Conservation (phyloP, 2,113 vertebrate genomes). For the Lampris megalopsis region DNA sequence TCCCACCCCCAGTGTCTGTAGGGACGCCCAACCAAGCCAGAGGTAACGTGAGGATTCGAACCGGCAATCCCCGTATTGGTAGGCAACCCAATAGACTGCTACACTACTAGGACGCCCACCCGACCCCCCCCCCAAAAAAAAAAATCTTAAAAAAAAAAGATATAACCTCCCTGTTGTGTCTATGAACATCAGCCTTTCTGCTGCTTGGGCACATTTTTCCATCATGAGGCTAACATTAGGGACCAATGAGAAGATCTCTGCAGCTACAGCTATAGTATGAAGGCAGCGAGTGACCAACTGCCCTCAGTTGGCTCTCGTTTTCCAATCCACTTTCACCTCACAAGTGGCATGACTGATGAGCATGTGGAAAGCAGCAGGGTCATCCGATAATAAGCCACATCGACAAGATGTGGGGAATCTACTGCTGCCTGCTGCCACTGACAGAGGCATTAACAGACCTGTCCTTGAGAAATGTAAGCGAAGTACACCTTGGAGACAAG, state of each 20-base stretch:
- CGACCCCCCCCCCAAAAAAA: too few relatives aligned
- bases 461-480: constrained; percentile 10
- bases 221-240: neutral
- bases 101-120: too few relatives aligned
- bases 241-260: neutral
- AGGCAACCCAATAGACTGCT: too few relatives aligned
- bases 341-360: constrained; percentile 13
- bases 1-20: too few relatives aligned
- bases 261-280: too few relatives aligned
- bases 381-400: constrained; percentile 23
- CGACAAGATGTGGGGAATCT: constrained; percentile 46
- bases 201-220: too few relatives aligned
- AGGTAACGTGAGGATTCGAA: too few relatives aligned
- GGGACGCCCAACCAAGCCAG: too few relatives aligned
- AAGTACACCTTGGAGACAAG: neutral
- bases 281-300: neutral
- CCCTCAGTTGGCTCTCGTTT: neutral
- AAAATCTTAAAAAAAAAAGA: too few relatives aligned
- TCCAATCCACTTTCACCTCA: neutral
- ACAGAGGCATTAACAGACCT: constrained; percentile 35
- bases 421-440: neutral
- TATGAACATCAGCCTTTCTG: too few relatives aligned
- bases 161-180: too few relatives aligned
- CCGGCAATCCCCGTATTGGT: too few relatives aligned
- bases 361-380: constrained; percentile 3